Conservation (phyloP, 1,140 invertebrate species). For the Lordiphosa clarofinis region DNA sequence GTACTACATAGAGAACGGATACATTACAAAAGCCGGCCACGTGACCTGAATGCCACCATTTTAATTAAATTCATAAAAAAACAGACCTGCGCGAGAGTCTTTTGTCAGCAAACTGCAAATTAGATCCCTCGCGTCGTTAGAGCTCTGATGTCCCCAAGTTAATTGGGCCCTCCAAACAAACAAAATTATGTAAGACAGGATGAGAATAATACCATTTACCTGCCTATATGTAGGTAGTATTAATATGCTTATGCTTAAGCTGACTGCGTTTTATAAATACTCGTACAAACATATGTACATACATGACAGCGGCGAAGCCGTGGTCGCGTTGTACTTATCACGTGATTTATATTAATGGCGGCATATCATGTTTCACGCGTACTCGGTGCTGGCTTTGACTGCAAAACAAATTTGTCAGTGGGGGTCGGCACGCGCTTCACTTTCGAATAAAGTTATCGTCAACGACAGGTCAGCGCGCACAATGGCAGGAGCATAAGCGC, state of each 20-base stretch:
- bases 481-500: constrained; percentile 23
- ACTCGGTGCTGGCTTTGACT: constrained; percentile 69
- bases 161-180: background rate
- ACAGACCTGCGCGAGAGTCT: constrained; percentile 60
- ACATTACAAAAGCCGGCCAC: constrained; percentile 72
- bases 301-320: constrained; percentile 40
- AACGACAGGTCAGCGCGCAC: constrained; percentile 53
- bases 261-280: background rate
- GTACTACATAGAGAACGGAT: constrained; percentile 59
- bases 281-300: constrained; percentile 2
- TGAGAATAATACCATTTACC: background rate
- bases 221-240: background rate
- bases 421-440: constrained; percentile 78
- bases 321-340: constrained; percentile 61
- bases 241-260: background rate
- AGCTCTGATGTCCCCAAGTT: constrained; percentile 4
- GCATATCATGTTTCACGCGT: constrained; percentile 79
- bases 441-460: constrained; percentile 71
- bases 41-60: constrained; percentile 68
- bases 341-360: constrained; percentile 79
- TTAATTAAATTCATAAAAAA: constrained; percentile 79
- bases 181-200: background rate
- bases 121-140: constrained; percentile 2
- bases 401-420: constrained; percentile 77
- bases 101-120: constrained; percentile 53